Percentiles rank a stretch among this genome's conserved stretches.
Evolutionary conservation across 2,888 invertebrate genomes (phyloP).

Genomic region (Acronicta leporina): DNA sequence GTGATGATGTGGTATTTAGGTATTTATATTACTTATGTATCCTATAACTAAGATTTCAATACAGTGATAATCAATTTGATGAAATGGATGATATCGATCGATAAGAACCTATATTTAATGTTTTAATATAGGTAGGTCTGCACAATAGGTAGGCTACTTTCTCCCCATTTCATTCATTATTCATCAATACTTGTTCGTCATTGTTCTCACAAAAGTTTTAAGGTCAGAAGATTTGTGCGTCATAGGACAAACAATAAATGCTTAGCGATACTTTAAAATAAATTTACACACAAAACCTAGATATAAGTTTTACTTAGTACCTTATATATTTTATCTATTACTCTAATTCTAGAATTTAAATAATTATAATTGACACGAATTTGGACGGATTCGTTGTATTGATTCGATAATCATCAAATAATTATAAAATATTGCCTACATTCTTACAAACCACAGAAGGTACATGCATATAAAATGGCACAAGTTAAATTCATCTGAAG

Average conservation of each 20-base stretch:
- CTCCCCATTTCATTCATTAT: neutral
- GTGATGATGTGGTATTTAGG: conserved; percentile 74
- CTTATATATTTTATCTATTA: conserved; percentile 29
- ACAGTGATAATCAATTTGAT: too few relatives aligned
- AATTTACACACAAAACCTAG: conserved; percentile 48
- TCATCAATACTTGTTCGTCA: neutral
- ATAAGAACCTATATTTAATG: neutral
- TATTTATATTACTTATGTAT: conserved; percentile 27
- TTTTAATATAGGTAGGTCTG: too few relatives aligned
- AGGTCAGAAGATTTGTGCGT: conserved; percentile 2
- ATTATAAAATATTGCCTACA: conserved; percentile 58
- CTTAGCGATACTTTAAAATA: conserved; percentile 39
- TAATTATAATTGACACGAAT: conserved; percentile 55
- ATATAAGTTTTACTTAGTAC: conserved; percentile 21
- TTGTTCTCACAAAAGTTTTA: conserved; percentile 3
- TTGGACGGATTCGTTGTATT: conserved; percentile 83
- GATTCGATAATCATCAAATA: conserved; percentile 53
- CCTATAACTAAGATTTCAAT: conserved; percentile 39
- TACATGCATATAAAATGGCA: conserved; percentile 78
- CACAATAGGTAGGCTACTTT: neutral
- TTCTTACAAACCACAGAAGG: conserved; percentile 64
- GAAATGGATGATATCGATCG: too few relatives aligned
- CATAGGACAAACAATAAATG: conserved; percentile 7
- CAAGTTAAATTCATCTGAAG: conserved; percentile 71
- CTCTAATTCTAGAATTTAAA: conserved; percentile 35